Conservation (phyloP, 35 echinoderm and acorn worm genomes). For the Chiridota heheva region DNA sequence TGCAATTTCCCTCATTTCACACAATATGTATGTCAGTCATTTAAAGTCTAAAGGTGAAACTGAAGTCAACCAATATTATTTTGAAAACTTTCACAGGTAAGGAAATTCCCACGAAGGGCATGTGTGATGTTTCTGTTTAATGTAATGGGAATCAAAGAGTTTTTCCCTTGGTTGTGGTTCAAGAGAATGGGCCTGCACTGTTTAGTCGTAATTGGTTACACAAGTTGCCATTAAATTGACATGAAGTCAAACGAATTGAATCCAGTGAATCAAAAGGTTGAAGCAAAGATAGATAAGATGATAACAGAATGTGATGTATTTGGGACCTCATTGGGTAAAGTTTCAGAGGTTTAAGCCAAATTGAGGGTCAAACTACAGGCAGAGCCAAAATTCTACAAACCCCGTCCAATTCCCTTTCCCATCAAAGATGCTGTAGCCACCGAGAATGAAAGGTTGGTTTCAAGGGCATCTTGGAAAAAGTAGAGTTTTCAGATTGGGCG, state of each 20-base stretch:
- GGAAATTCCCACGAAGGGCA: neutral
- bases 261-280: neutral
- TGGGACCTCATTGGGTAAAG: neutral
- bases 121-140: neutral
- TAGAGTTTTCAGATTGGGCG: constrained; percentile 14
- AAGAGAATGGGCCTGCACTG: constrained; percentile 23
- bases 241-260: constrained; percentile 9
- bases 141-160: neutral
- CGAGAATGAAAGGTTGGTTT: neutral
- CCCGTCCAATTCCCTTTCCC: constrained; percentile 18
- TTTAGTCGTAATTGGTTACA: constrained; percentile 17
- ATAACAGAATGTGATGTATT: constrained; percentile 7
- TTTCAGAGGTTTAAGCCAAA: constrained; percentile 11
- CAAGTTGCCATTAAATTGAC: constrained; percentile 9
- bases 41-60: too few relatives aligned
- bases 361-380: constrained; percentile 28
- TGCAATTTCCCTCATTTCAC: too few relatives aligned
- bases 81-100: too few relatives aligned
- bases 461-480: constrained; percentile 18
- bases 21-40: too few relatives aligned
- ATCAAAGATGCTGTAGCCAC: constrained; percentile 11
- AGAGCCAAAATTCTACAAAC: constrained; percentile 33
- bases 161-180: neutral
- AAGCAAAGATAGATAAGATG: constrained; percentile 24
- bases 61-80: too few relatives aligned